Evolutionary conservation across 2,113 vertebrate species (phyloP).

Genomic region (Haliaeetus leucogaster): DNA sequence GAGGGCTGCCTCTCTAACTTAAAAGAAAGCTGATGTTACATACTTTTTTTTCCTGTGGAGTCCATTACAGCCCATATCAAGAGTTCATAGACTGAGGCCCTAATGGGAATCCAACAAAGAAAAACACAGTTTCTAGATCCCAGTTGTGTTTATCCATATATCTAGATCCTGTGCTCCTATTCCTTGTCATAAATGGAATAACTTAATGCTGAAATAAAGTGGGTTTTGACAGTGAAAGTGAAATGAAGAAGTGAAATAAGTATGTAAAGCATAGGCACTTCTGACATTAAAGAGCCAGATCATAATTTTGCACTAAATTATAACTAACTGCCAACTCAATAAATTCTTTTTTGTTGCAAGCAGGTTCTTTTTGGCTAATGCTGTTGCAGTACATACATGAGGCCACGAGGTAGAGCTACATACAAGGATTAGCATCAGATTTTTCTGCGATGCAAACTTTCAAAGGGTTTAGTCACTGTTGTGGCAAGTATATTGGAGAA

Average conservation of each 20-base stretch:
- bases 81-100: background rate
- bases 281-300: background rate
- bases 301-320: accelerated
- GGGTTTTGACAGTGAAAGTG: background rate
- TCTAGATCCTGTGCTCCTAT: background rate
- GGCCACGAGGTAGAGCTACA: constrained; percentile 24
- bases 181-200: background rate
- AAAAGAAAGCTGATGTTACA: background rate
- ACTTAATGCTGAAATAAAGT: background rate
- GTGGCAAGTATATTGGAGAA: background rate
- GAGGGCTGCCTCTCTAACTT: background rate
- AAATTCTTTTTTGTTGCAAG: too few relatives aligned
- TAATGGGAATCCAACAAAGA: background rate
- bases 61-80: background rate
- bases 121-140: background rate
- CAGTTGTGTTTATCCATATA: too few relatives aligned
- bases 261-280: background rate
- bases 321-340: background rate
- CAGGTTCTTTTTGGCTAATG: background rate
- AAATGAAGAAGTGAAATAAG: background rate
- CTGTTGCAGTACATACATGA: background rate
- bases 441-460: background rate
- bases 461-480: background rate
- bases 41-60: background rate
- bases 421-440: background rate